A percentile compares a stretch with the other conserved stretches of the same genome.
Conservation (phyloP, 1,140 invertebrate species). For the Popillia japonica region DNA sequence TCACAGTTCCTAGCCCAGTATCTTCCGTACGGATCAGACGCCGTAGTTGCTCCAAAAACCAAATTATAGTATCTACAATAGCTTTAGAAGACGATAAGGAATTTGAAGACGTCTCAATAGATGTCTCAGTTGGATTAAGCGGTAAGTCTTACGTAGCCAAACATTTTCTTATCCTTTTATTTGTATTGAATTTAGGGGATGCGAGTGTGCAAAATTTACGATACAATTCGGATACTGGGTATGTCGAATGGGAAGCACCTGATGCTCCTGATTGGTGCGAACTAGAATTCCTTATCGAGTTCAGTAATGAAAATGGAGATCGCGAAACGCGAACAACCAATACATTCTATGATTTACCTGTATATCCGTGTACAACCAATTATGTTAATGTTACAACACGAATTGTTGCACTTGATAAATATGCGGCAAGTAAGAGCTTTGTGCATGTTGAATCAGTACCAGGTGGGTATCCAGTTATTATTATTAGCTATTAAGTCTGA, state of each 20-base stretch:
- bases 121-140: not conserved
- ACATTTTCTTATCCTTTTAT: too few relatives aligned
- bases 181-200: not conserved
- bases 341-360: too few relatives aligned
- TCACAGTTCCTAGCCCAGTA: not conserved
- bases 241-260: too few relatives aligned
- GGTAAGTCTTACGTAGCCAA: not conserved
- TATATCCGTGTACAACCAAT: not conserved
- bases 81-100: not conserved
- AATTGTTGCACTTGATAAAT: not conserved
- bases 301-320: not conserved
- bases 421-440: not conserved
- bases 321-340: not conserved
- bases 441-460: not conserved
- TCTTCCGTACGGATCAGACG: not conserved
- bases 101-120: not conserved
- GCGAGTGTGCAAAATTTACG: not conserved
- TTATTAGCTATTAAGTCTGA: too few relatives aligned
- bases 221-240: too few relatives aligned
- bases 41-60: not conserved
- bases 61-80: not conserved
- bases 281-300: not conserved
- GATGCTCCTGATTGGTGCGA: too few relatives aligned
- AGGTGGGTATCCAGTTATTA: too few relatives aligned
- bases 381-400: not conserved